Evolutionary conservation across 2,888 invertebrate species (phyloP).

Genomic region (Heteromurus nitidus): DNA sequence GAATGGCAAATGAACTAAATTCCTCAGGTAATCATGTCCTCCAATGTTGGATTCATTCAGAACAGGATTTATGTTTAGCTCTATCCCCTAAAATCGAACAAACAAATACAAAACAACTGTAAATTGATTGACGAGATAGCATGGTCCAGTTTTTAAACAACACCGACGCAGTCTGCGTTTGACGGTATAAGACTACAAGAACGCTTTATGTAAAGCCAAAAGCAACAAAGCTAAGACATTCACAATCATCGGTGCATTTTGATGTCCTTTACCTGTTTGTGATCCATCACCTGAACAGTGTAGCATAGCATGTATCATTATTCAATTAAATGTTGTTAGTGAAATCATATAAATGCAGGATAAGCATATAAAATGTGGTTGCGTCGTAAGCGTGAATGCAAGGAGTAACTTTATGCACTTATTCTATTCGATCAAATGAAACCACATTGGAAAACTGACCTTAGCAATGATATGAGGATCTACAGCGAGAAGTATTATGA

Average conservation of each 20-base stretch:
- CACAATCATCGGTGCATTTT: neutral
- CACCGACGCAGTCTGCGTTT: too few relatives aligned
- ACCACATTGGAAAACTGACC: too few relatives aligned
- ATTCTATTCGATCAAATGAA: too few relatives aligned
- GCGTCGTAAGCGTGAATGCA: too few relatives aligned
- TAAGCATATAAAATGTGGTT: too few relatives aligned
- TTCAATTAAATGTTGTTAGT: neutral
- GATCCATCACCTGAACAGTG: conserved; percentile 58
- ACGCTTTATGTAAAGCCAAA: too few relatives aligned
- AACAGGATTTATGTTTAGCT: conserved; percentile 89
- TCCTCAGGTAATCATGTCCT: conserved; percentile 85
- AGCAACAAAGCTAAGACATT: too few relatives aligned
- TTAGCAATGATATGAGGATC: conserved; percentile 99
- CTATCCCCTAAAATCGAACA: conserved; percentile 84
- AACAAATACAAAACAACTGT: too few relatives aligned
- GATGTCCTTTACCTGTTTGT: conserved; percentile 49
- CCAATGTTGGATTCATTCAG: conserved; percentile 95
- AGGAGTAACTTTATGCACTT: too few relatives aligned
- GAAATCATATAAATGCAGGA: neutral
- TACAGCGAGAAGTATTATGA: conserved; percentile 95
- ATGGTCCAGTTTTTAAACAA: too few relatives aligned
- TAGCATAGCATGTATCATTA: conserved; percentile 25
- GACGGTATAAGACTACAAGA: too few relatives aligned
- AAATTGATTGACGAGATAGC: too few relatives aligned
- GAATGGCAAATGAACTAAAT: conserved; percentile 98